These are phyloP conservation scores for Hartigia nigra DNA, from an alignment of 2,888 invertebrate genomes.

Conservation along the genomic window DNA sequence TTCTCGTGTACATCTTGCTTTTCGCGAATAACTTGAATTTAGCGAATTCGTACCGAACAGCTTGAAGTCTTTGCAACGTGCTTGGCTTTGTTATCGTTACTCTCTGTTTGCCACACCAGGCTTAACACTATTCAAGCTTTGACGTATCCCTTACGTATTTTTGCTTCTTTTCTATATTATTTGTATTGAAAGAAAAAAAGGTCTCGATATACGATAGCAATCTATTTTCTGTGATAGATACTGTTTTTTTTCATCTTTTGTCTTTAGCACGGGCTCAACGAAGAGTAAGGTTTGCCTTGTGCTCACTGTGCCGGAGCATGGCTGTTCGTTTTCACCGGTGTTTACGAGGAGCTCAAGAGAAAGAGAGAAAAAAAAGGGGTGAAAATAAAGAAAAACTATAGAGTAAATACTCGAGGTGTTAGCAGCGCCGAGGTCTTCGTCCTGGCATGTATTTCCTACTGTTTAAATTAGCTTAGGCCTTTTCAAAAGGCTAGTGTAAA, in stretches of 20 bases:
- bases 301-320: neutral
- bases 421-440: neutral
- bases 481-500: neutral
- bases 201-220: neutral
- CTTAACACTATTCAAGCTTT: neutral
- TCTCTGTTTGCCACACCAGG: neutral
- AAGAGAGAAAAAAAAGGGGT: neutral
- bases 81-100: neutral
- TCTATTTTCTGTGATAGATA: slow-evolving; percentile 22
- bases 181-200: neutral
- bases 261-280: neutral
- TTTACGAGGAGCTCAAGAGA: neutral
- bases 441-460: neutral
- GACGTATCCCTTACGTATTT: neutral
- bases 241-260: slow-evolving; percentile 6
- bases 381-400: neutral
- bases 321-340: neutral
- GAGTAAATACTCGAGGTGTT: neutral
- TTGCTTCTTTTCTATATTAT: neutral
- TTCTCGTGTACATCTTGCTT: neutral
- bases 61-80: too few species aligned
- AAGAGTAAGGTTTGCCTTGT: slow-evolving; percentile 4
- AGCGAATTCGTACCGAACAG: too few species aligned
- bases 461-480: neutral
- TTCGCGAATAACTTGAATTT: neutral